Base-by-base conservation (phyloP, 2,113 vertebrate species). In the Alaudala cheleensis region DNA sequence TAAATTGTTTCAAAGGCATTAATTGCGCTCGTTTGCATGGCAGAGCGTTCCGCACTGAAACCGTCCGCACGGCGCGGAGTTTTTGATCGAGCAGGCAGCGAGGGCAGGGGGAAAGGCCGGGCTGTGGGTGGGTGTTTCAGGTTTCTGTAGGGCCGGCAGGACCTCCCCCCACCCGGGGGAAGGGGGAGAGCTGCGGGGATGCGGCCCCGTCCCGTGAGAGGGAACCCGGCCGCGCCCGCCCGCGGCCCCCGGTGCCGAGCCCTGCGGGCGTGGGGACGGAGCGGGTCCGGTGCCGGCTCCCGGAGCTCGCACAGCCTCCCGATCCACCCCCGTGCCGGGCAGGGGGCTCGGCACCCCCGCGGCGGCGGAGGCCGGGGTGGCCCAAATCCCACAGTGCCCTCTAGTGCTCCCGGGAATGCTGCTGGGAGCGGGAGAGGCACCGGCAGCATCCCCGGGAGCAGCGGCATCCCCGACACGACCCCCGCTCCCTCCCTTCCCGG, bases 371-470 rank as follows among this genome's bases (percentile, higher is more conserved):
- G 98, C 98, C 98, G 98, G 89, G 96, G 94, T 93, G 98, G 96
- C 96, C 88, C 96, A 97, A 98, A 98, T 98, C 96, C 98, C 97
- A 98, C 98, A 99, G 98, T 98, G 98, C 99, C 98, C 98, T 98
- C 99, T 99, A 99, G 99, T 98, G 99, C 98, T 97, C 53, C 77
- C 39, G 92, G 90, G 72, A 67, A 74, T 60, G 86, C 86, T 67
- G 86, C 86, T 25, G 78, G 77, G 10, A 85, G 81, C 16, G 77
- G 77, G 28, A 53, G 60, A 18, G 61, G 24, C 69, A 0, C 77
- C 37, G 45, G 50, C 69, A 88, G 77, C 77, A 8, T 57, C 78
- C 51, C 77, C 67, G 67, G 66, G 11, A 82, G 70, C 78, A 33
- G 70, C 69, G n/a, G 44, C 49, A 26, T 64, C 69, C 78, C 37